A percentile compares a stretch with the other conserved stretches of the same genome.
Evolutionary conservation across 64 coral and sea anemone species (phyloP).

Genomic region (Stichodactyla helianthus): DNA sequence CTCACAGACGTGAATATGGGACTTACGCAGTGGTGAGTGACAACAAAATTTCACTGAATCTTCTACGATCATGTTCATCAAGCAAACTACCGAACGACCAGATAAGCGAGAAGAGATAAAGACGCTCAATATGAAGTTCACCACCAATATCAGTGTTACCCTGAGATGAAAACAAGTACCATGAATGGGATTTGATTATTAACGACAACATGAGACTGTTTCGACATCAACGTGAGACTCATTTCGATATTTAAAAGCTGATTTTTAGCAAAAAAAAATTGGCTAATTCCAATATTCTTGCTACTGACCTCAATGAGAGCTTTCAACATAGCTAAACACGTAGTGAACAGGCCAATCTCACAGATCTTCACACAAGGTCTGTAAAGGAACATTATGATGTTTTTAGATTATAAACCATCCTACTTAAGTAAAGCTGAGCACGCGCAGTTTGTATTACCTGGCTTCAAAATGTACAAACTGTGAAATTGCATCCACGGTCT

Average conservation of each 20-base stretch:
- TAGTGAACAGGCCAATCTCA: slow-evolving; percentile 88
- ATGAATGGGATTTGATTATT: too few species aligned
- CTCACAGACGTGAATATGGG: neutral
- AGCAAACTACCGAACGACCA: slow-evolving; percentile 85
- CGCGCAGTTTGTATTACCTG: slow-evolving; percentile 18
- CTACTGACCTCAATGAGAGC: slow-evolving; percentile 82
- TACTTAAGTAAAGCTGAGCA: neutral
- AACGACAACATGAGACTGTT: too few species aligned
- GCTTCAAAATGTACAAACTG: slow-evolving; percentile 90
- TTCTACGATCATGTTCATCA: slow-evolving; percentile 81
- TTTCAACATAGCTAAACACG: slow-evolving; percentile 83
- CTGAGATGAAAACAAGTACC: slow-evolving; percentile 8
- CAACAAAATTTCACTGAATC: slow-evolving; percentile 78
- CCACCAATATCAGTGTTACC: slow-evolving; percentile 85
- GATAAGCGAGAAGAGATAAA: slow-evolving; percentile 87
- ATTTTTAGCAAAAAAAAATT: too few species aligned
- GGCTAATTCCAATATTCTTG: too few species aligned
- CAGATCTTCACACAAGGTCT: slow-evolving; percentile 89
- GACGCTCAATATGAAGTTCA: slow-evolving; percentile 85
- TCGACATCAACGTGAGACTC: too few species aligned
- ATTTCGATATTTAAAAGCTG: too few species aligned
- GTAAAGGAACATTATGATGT: neutral
- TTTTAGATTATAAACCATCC: neutral
- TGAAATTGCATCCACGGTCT: slow-evolving; percentile 82
- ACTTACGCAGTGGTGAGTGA: slow-evolving; percentile 89